Conservation (phyloP, 2,113 vertebrate genomes). For the Eurystomus gularis region DNA sequence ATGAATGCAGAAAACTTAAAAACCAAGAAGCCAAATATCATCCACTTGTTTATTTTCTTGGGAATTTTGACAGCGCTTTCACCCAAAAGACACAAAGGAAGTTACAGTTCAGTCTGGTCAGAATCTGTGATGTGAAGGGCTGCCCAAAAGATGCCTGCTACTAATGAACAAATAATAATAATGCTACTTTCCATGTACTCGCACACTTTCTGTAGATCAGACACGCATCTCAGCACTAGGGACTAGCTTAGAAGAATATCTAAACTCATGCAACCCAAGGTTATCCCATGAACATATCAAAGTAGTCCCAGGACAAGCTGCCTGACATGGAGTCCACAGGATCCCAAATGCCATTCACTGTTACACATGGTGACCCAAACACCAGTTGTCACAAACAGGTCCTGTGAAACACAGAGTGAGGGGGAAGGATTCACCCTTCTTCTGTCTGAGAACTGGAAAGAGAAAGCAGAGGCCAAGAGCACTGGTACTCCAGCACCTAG, state of each 20-base stretch:
- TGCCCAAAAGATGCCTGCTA: neutral
- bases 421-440: neutral
- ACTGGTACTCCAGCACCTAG: neutral
- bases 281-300: neutral
- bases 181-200: neutral
- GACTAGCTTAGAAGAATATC: neutral
- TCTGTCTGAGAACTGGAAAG: neutral
- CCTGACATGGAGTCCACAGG: rapidly evolving
- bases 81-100: neutral
- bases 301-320: neutral
- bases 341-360: neutral
- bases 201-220: neutral
- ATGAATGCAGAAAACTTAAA: neutral
- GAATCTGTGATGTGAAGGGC: neutral
- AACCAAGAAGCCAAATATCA: neutral
- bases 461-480: neutral
- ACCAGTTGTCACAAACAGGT: neutral
- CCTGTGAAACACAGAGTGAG: neutral
- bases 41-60: neutral
- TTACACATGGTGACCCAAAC: rapidly evolving
- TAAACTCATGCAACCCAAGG: neutral
- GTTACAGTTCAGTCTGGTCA: neutral
- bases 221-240: neutral
- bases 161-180: neutral
- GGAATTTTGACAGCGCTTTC: neutral